Evolutionary conservation across 2,888 invertebrate genomes (phyloP).

Genomic region (Pollenia angustigena): DNA sequence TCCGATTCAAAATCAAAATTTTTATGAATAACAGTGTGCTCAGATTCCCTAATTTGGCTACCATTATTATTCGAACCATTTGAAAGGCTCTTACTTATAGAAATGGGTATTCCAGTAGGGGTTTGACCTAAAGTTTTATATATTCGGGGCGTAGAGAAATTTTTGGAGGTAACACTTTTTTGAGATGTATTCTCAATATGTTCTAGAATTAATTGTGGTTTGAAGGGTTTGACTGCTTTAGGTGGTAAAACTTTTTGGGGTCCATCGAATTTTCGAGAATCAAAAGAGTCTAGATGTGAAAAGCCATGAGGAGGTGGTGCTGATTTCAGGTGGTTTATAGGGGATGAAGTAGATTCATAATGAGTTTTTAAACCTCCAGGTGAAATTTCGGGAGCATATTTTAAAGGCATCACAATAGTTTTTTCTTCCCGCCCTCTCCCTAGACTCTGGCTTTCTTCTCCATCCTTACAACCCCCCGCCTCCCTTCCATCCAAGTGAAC

Average conservation of each 20-base stretch:
- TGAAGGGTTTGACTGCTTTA: too few species aligned
- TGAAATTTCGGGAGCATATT: neutral
- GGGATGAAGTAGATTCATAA: too few species aligned
- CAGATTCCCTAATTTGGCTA: neutral
- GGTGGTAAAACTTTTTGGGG: too few species aligned
- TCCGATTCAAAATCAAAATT: neutral
- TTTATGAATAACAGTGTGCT: neutral
- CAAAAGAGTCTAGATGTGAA: too few species aligned
- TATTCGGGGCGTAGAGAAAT: neutral
- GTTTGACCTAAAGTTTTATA: neutral
- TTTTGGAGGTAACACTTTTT: neutral
- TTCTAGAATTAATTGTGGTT: too few species aligned
- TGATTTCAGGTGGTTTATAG: too few species aligned
- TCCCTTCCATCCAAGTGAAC: neutral
- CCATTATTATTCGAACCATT: neutral
- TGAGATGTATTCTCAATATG: neutral
- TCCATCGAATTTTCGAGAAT: too few species aligned
- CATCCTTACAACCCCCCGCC: neutral
- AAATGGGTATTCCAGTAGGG: constrained; percentile 1
- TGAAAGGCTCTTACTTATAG: neutral
- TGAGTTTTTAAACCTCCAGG: too few species aligned
- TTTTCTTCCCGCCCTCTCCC: neutral
- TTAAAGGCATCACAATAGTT: neutral
- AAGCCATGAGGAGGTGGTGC: too few species aligned
- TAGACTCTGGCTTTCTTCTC: neutral